phyloP scores from a whole-genome alignment of 2,888 invertebrate species.

The Rotaria macrura region DNA sequence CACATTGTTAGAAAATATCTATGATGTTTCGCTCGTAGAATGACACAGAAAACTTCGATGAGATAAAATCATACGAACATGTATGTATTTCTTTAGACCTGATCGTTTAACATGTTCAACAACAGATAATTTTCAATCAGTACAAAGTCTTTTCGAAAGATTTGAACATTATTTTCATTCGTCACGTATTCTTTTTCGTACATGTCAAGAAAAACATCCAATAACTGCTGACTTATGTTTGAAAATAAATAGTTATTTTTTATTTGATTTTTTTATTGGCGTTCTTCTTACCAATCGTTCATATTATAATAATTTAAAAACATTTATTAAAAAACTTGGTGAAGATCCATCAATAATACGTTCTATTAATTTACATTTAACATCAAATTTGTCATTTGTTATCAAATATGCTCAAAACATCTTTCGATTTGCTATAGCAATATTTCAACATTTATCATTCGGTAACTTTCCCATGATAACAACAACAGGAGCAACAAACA shows the following conservation, averaged over 20 bases:
- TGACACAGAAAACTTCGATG: too few species aligned
- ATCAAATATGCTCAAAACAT: neutral
- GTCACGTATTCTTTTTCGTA: neutral
- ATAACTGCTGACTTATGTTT: neutral
- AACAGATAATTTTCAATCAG: constrained; percentile 11
- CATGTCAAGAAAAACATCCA: constrained; percentile 8
- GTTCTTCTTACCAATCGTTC: neutral
- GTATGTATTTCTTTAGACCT: neutral
- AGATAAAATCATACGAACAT: too few species aligned
- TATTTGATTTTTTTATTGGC: neutral
- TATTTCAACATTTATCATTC: constrained; percentile 19
- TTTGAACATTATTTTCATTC: constrained; percentile 19
- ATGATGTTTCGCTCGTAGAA: too few species aligned
- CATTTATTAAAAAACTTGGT: neutral
- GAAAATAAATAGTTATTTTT: neutral
- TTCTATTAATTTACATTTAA: neutral
- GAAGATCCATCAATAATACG: neutral
- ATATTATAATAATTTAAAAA: neutral
- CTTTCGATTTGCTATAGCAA: neutral
- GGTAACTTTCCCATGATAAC: neutral
- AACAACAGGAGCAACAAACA: constrained; percentile 14
- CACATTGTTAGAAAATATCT: too few species aligned
- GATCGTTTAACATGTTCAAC: neutral
- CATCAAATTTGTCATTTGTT: neutral
- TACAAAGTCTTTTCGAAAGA: neutral